Percentiles rank a stretch among this genome's conserved stretches.
phyloP scores from a whole-genome alignment of 2,888 invertebrate genomes.

The Eilema depressum region DNA sequence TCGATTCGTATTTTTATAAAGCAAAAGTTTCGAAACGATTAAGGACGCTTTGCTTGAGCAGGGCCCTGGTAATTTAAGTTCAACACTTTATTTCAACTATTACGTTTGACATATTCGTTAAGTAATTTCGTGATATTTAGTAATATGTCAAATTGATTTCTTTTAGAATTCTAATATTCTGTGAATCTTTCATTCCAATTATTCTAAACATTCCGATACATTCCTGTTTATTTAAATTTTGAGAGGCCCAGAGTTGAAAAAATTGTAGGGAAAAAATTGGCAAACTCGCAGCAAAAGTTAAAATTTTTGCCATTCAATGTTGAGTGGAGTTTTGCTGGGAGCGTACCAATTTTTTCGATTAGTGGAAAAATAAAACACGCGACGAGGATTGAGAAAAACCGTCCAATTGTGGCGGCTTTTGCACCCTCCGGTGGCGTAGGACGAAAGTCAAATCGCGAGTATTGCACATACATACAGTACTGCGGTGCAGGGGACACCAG shows the following conservation, averaged over 20 bases:
- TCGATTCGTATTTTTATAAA: slow-evolving; percentile 87
- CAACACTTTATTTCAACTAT: slow-evolving; percentile 42
- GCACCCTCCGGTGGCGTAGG: slow-evolving; percentile 78
- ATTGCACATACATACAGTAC: slow-evolving; percentile 12
- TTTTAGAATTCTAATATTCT: slow-evolving; percentile 24
- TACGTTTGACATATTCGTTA: slow-evolving; percentile 32
- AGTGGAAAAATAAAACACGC: slow-evolving; percentile 63
- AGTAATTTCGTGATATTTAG: slow-evolving; percentile 45
- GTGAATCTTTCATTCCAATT: slow-evolving; percentile 26
- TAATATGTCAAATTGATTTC: slow-evolving; percentile 27
- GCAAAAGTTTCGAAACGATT: slow-evolving; percentile 84
- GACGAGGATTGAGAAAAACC: slow-evolving; percentile 83
- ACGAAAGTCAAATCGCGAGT: slow-evolving; percentile 66
- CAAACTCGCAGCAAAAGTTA: slow-evolving; percentile 57
- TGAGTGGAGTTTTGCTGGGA: slow-evolving; percentile 49
- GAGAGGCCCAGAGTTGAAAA: slow-evolving; percentile 76
- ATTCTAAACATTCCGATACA: slow-evolving; percentile 52
- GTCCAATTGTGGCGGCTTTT: slow-evolving; percentile 85
- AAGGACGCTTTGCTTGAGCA: slow-evolving; percentile 85
- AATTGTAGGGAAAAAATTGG: slow-evolving; percentile 56
- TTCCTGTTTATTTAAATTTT: slow-evolving; percentile 62
- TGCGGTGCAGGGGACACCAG: slow-evolving; percentile 30
- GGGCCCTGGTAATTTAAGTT: slow-evolving; percentile 70
- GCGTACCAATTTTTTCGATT: slow-evolving; percentile 51
- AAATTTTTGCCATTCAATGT: slow-evolving; percentile 45